Evolutionary conservation across 2,888 invertebrate genomes (phyloP).

Genomic region (Drosophila monieri): DNA sequence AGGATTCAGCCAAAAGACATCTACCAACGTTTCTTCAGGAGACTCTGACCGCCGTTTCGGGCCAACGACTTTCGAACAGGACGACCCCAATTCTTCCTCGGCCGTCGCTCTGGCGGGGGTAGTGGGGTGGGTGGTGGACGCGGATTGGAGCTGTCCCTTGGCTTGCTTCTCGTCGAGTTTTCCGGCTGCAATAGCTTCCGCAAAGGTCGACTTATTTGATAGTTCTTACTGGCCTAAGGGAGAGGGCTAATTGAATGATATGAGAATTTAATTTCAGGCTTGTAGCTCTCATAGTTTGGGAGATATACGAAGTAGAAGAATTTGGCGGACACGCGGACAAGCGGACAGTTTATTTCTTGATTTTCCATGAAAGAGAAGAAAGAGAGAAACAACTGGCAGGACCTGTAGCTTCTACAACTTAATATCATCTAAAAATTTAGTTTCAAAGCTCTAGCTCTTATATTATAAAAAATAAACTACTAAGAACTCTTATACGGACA

Average conservation of each 20-base stretch:
- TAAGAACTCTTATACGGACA: no score
- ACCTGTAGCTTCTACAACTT: no score
- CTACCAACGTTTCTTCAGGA: not conserved
- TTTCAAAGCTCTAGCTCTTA: no score
- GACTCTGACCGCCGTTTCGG: not conserved
- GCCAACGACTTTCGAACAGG: not conserved
- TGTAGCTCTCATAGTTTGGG: no score
- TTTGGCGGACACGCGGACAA: no score
- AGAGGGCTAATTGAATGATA: not conserved
- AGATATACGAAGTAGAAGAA: no score
- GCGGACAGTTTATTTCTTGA: no score
- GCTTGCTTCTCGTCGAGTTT: not conserved
- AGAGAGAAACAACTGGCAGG: no score
- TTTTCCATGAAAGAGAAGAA: no score
- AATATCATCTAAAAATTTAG: no score
- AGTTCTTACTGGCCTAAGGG: not conserved
- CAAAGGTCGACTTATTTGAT: not conserved
- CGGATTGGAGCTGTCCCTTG: not conserved
- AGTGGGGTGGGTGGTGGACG: not conserved
- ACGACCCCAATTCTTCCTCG: not conserved
- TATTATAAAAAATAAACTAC: no score
- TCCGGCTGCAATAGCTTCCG: not conserved
- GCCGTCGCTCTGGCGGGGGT: not conserved
- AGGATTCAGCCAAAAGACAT: slow-evolving; percentile 1
- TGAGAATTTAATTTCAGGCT: no score